Evolutionary conservation across 2,888 invertebrate genomes (phyloP).

Genomic region (Andricus curvator): DNA sequence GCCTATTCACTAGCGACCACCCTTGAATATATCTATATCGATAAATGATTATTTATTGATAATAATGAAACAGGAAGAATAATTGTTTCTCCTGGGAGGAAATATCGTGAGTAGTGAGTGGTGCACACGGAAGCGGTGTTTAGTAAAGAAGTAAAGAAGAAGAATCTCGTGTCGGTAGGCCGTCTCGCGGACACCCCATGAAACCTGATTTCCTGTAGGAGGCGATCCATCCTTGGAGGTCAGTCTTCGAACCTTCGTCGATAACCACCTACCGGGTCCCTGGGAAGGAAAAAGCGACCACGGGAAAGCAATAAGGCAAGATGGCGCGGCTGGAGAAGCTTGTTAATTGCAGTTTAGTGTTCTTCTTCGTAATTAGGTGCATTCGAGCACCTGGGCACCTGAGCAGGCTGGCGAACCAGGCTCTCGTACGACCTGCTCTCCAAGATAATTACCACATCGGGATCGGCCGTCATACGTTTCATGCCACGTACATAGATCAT

Average conservation of each 20-base stretch:
- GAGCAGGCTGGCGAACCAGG: slow-evolving; percentile 48
- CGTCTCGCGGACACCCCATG: slow-evolving; percentile 46
- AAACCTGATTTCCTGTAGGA: slow-evolving; percentile 57
- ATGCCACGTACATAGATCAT: slow-evolving; percentile 59
- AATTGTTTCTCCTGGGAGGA: not conserved
- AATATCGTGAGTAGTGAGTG: slow-evolving; percentile 10
- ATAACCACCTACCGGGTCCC: slow-evolving; percentile 38
- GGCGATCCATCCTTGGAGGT: slow-evolving; percentile 57
- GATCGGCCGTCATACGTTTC: slow-evolving; percentile 68
- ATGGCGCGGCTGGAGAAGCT: slow-evolving; percentile 65
- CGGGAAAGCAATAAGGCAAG: slow-evolving; percentile 64
- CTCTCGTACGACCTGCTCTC: slow-evolving; percentile 51
- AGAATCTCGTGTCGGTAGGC: slow-evolving; percentile 47
- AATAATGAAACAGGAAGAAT: not conserved
- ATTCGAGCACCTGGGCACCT: slow-evolving; percentile 70
- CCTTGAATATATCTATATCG: not conserved
- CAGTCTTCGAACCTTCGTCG: slow-evolving; percentile 49
- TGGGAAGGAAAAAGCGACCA: slow-evolving; percentile 48
- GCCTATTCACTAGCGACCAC: too few relatives aligned
- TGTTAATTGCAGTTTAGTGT: slow-evolving; percentile 77
- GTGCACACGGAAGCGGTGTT: slow-evolving; percentile 12
- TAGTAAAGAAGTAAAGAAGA: slow-evolving; percentile 21
- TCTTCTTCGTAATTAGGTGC: slow-evolving; percentile 75
- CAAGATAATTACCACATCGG: slow-evolving; percentile 56
- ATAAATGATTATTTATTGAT: not conserved